phyloP scores from a whole-genome alignment of 2,888 invertebrate genomes.

The Desoria tigrina region DNA sequence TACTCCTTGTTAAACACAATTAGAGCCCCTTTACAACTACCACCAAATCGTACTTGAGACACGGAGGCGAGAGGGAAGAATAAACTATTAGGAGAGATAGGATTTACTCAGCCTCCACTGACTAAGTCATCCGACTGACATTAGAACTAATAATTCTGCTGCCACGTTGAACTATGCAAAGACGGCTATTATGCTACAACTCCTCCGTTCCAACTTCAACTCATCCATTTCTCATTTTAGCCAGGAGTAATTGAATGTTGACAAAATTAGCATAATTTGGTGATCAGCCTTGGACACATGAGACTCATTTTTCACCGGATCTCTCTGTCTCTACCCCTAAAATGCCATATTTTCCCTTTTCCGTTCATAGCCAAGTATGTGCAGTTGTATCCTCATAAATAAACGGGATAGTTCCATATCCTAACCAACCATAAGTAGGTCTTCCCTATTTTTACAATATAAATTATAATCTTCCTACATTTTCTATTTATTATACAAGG shows the following conservation, averaged over 20 bases:
- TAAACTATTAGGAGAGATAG: not conserved
- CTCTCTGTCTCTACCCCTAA: not conserved
- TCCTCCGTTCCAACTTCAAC: not conserved
- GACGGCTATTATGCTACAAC: not conserved
- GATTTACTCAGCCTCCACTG: not conserved
- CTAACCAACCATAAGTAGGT: too few species aligned
- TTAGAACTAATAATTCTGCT: not conserved
- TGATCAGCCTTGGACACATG: slow-evolving; percentile 41
- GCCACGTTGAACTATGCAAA: not conserved
- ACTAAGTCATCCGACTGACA: not conserved
- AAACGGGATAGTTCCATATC: too few species aligned
- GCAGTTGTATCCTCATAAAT: slow-evolving; percentile 5
- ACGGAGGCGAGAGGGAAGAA: not conserved
- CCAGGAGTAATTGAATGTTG: slow-evolving; percentile 41
- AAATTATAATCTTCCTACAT: too few species aligned
- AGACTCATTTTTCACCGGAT: slow-evolving; percentile 47
- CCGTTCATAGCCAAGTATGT: too few species aligned
- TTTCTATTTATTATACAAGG: too few species aligned
- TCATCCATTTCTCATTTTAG: slow-evolving; percentile 15
- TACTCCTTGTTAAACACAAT: slow-evolving; percentile 43
- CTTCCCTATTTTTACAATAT: too few species aligned
- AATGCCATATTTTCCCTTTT: not conserved
- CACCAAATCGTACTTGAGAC: too few species aligned
- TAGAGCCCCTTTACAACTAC: slow-evolving; percentile 33
- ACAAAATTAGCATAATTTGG: slow-evolving; percentile 50